Base-by-base conservation (phyloP, 2,888 invertebrate species). In the Girardia tigrina region DNA sequence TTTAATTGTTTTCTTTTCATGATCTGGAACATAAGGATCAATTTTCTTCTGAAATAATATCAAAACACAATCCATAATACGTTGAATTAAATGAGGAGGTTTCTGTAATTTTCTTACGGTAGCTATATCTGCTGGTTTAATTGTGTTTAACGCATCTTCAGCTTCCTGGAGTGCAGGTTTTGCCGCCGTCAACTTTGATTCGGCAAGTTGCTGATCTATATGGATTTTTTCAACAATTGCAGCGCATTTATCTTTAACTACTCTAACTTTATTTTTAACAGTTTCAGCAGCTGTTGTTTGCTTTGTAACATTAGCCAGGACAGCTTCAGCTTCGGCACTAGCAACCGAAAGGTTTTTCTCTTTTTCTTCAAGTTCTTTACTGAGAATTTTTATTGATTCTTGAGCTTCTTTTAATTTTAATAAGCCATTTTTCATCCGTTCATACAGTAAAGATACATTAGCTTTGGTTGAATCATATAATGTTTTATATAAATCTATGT, bases 361-460 rank as follows among this genome's bases (percentile, higher is more conserved):
- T 91, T 90, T 92, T 36, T 89, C 85, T 77, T 89, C 89, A 74
- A 93, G 85, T 80, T 92, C 91, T 80, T 89, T 88, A 78, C 89
- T 89, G 75, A 93, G 85, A 73, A 89, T 86, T 79, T 90, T 90
- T 0, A 93, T 91, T 79, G 91, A 90, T 0, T 85, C 88, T 1
- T 90, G 89, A 0, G 91, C 91, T 83, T 91, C 91, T 4, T 89
- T 89, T 28, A 91, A 83, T 81, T 91, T 91, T 77, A 87, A 87
- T 36, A 91, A 85, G 29, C 91, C 91, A 8, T 88, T 89, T 77
- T 88, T 89, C 91, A 93, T 92, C 81, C 91, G 88, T 79, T 89
- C 86, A 0, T 91, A 90, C 85, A 91, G 85, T 56, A 93, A 91
- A 0, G 87, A 85, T 78, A 90, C 88, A 81, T 89, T 90, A 81